Base-by-base conservation (phyloP, 2,113 vertebrate species). In the Phoxinus phoxinus region DNA sequence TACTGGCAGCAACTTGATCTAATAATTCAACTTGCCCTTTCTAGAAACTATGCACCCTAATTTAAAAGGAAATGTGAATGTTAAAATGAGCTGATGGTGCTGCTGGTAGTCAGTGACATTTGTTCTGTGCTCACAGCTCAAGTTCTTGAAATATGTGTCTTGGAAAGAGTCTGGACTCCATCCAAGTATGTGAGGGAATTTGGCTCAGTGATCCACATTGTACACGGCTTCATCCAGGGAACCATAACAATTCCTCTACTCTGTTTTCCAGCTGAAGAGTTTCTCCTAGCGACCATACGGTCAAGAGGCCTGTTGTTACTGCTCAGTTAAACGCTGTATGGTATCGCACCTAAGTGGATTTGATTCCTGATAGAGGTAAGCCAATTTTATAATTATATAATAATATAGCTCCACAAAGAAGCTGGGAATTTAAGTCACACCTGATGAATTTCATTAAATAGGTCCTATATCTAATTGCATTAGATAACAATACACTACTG, bases 191-290 rank as follows among this genome's bases (percentile, higher is more conserved):
- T 25, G 75, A 79, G 51, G 48, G 51, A 85, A 69, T 48, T 85
- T 79, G 75, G 75, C 75, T 79, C 46, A 19, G 4, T n/a, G 23
- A 65, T 56, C 37, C 56, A 30, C 58, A 71, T 85, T 78, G 23
- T 80, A 72, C 90, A 84, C 89, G 87, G 90, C 88, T 89, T 91
- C 90, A 84, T 78, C 86, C 10, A 81, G 69, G 56, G 46, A 88
- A 69, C 85, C 86, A 30, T 75, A 72, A 63, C 30, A 74, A 56
- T 61, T 46, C 72, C 65, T 73, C 58, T 58, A 44, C 21, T 85
- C 32, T 65, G 37, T 23, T 69, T 44, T 32, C 32, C 46, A 75
- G 56, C 79, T 35, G 84, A 71, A 59, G 73, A 80, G 75, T 44
- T 85, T 90, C 89, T 81, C 65, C 69, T 88, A 72, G 83, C 83